Conservation (phyloP, 1,140 invertebrate genomes). For the Saxidomus purpurata region DNA sequence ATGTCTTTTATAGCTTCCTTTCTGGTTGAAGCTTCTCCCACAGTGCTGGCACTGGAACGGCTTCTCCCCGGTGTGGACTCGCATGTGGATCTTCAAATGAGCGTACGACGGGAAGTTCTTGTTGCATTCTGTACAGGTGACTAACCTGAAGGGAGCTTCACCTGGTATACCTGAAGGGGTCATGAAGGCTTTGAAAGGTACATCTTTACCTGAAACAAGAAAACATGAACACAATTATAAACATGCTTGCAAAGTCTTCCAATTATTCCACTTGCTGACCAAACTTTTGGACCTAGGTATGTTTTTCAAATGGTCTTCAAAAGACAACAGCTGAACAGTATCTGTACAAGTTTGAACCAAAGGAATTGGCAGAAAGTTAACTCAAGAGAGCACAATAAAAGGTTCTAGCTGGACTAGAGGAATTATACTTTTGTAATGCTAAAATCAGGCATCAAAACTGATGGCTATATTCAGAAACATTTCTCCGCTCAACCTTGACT, state of each 20-base stretch:
- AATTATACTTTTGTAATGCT: no score
- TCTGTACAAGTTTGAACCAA: no score
- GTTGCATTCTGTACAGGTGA: background rate
- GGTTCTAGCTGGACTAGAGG: no score
- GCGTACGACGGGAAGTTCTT: background rate
- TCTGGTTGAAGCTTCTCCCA: constrained; percentile 23
- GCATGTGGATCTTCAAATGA: constrained; percentile 21
- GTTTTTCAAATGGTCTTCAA: background rate
- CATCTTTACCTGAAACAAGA: background rate
- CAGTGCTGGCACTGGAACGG: constrained; percentile 54
- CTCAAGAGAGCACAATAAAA: no score
- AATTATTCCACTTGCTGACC: background rate
- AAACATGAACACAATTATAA: background rate
- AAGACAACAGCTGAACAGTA: no score
- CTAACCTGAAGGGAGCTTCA: background rate
- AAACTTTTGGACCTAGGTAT: background rate
- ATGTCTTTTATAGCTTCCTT: constrained; percentile 38
- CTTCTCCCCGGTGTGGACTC: constrained; percentile 43
- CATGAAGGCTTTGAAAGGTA: background rate
- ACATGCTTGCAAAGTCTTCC: background rate
- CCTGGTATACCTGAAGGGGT: background rate
- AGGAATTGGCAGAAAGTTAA: no score
- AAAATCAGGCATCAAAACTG: no score
- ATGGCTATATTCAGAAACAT: no score
- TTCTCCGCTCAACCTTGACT: no score